Percentiles rank a stretch among this genome's conserved stretches.
Conservation (phyloP, 2,113 vertebrate species). For the Cyprinodon variegatus region DNA sequence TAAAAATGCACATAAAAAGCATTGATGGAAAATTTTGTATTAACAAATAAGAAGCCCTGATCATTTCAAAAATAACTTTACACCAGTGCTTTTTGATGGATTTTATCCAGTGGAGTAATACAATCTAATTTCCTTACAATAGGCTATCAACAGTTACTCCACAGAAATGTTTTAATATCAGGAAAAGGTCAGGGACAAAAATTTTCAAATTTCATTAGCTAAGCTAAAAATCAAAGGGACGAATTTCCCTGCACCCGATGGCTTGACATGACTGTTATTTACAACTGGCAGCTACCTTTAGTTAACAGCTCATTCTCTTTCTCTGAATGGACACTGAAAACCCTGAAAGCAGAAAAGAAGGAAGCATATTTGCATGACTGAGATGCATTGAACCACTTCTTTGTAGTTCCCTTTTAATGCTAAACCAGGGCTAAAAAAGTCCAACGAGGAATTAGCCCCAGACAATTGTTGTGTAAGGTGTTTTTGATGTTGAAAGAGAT, state of each 20-base stretch:
- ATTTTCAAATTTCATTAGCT: too few species aligned
- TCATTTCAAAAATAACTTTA: too few species aligned
- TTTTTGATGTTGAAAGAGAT: constrained; percentile 58
- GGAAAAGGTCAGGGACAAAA: background rate
- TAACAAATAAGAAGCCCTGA: too few species aligned
- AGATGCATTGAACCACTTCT: constrained; percentile 37
- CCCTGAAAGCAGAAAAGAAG: constrained; percentile 40
- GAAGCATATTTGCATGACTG: constrained; percentile 58
- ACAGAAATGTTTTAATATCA: background rate
- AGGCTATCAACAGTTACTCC: background rate
- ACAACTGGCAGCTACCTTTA: constrained; percentile 55
- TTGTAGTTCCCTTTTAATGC: constrained; percentile 51
- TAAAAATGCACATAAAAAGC: too few species aligned
- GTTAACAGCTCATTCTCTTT: constrained; percentile 48
- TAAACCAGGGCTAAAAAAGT: constrained; percentile 55
- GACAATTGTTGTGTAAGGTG: constrained; percentile 43
- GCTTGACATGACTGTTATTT: constrained; percentile 39
- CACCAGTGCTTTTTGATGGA: background rate
- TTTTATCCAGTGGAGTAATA: too few species aligned
- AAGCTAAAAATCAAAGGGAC: too few species aligned
- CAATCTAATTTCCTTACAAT: too few species aligned
- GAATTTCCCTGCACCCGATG: background rate
- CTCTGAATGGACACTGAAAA: constrained; percentile 47
- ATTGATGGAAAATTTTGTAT: too few species aligned
- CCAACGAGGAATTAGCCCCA: constrained; percentile 41